Evolutionary conservation across 2,113 vertebrate species (phyloP), one percentile per base, ranked within the genome.

Genomic region (Strigops habroptila): DNA sequence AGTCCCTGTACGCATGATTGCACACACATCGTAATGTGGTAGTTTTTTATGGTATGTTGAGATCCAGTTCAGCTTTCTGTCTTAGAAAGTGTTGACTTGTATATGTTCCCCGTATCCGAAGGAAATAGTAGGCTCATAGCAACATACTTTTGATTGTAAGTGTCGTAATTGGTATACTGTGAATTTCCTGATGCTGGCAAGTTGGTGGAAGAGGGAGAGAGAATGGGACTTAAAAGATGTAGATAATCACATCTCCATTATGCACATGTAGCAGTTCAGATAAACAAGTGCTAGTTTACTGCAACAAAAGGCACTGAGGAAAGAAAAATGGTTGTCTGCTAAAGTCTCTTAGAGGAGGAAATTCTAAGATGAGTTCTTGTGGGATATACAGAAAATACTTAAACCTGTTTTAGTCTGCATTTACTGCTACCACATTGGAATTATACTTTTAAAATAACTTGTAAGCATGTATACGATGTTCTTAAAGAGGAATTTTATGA

Each of bases 1-100:
- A 97, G 57, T 97, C 82, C 65, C 82, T 95, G 84, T 95, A 97
- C 92, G 96, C 94, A 73, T 97, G 97, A 97, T 95, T 97, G 95
- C 96, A 96, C 96, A 93, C 31, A 18, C 92, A 86, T 95, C 11
- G 44, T 65, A 94, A 82, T 6, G 2, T 23, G 90, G 83, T 95
- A 71, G 44, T 76, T 95, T 95, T 96, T 93, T 82, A 74, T 70
- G 84, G 59, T 52, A 8, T 89, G 69, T 91, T 94, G 77, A 95
- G 95, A 93, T 91, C 60, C 91, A 57, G 85, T 77, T 95, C 85
- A 75, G 43, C 85, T 88, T 95, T 80, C 81, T 91, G 39, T 95
- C 59, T 93, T 11, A 3, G 48, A 43, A 57, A 55, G 60, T 91
- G 62, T 94, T 95, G 92, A 88, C 79, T 86, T 91, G n/a, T 28